These are phyloP conservation scores for Heteropelma amictum DNA, from an alignment of 2,888 invertebrate species.

Conservation along the genomic window DNA sequence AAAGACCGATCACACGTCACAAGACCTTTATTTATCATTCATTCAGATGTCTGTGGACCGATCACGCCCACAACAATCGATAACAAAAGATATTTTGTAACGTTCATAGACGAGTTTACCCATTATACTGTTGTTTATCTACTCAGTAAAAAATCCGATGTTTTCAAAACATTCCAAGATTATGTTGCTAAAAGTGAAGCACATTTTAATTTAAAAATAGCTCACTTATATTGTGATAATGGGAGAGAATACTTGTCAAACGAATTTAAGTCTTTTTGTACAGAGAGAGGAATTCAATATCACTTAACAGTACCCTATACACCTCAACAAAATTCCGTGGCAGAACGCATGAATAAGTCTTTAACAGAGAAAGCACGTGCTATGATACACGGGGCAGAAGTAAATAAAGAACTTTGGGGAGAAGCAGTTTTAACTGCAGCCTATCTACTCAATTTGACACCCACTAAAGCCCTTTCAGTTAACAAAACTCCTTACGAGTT, in stretches of 20 bases:
- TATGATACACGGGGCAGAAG: too few species aligned
- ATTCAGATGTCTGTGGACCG: too few species aligned
- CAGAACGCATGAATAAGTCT: slow-evolving; percentile 68
- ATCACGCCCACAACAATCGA: too few species aligned
- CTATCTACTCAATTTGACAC: too few species aligned
- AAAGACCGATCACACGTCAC: neutral
- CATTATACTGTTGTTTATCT: neutral
- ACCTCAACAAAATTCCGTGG: slow-evolving; percentile 50
- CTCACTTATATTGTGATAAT: slow-evolving; percentile 44
- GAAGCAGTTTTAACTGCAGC: too few species aligned
- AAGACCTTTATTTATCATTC: neutral
- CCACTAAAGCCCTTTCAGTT: too few species aligned
- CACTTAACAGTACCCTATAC: neutral
- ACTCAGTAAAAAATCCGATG: neutral
- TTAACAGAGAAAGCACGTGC: slow-evolving; percentile 39
- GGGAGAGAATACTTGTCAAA: slow-evolving; percentile 3
- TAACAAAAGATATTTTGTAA: too few species aligned
- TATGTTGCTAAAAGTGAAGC: slow-evolving; percentile 46
- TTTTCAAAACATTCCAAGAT: slow-evolving; percentile 16
- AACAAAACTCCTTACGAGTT: too few species aligned
- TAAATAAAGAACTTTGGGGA: too few species aligned
- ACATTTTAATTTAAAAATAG: slow-evolving; percentile 45
- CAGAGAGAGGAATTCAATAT: neutral
- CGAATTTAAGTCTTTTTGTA: neutral
- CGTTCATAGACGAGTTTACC: too few species aligned